Base-by-base conservation (phyloP, 1,140 invertebrate genomes). In the Neodiprion lecontei region DNA sequence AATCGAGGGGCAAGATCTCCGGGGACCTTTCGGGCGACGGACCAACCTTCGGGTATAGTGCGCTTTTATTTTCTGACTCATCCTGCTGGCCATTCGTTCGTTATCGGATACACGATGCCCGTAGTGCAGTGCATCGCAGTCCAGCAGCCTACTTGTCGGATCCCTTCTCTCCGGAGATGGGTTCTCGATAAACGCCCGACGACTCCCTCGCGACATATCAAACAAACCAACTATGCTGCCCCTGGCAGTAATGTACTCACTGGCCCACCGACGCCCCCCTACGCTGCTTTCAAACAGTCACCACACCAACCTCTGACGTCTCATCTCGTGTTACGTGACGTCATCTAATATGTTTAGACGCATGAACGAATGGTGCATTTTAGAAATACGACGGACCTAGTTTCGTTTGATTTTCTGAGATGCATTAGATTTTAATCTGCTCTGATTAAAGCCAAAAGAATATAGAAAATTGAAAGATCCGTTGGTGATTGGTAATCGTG, bases 61-160 rank as follows among this genome's bases (percentile, higher is more conserved):
- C n/a, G n/a, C 11, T 61, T 61, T 61, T 61, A 61, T 61, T 61
- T 61, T 61, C 53, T 61, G 53, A 61, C 11, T 61, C 53, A 61
- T 17, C 53, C 11, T 12, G 5, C 5, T 17, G 11, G 53, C 53
- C n/a, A 17, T 12, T 14, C 53, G 11, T 61, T 61, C 53, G 53
- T 61, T 61, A 61, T 61, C 53, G 11, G 53, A 61, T 61, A 40
- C 28, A 61, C 53, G 11, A 61, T 14, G n/a, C 53, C 53, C n/a
- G 28, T 40, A 40, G 28, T 40, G 28, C 28, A 40, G 28, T 40
- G 28, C 28, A 40, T 5, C 5, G 28, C 28, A 40, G 28, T 40
- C 28, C 28, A 40, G 28, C 28, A 40, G 28, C 28, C 28, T 40
- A 40, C 28, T 40, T 61, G 9, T 61, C 53, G 53, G 53, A 61